These are phyloP conservation scores for Micropoecilia bifurca DNA, from an alignment of 2,797 vertebrate genomes.

Conservation along the genomic window DNA sequence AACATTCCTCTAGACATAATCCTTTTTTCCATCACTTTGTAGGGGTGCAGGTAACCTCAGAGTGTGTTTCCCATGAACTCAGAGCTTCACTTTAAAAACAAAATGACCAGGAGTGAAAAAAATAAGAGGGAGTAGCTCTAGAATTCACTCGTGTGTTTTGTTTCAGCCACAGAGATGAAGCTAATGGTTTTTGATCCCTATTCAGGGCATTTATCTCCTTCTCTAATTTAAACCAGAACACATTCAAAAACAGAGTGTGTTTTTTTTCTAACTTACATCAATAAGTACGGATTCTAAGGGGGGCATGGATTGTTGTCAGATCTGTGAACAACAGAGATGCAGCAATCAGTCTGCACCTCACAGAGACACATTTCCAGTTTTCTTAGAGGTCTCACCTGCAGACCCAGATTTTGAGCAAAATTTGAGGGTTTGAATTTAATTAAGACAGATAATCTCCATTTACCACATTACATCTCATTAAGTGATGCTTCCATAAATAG, in stretches of 20 bases:
- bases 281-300: slow-evolving; percentile 49
- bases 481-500: background rate
- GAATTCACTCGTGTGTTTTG: slow-evolving; percentile 76
- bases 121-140: slow-evolving; percentile 55
- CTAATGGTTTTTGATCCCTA: slow-evolving; percentile 80
- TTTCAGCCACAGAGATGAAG: slow-evolving; percentile 72
- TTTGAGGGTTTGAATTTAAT: background rate
- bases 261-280: slow-evolving; percentile 57
- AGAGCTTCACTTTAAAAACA: slow-evolving; percentile 71
- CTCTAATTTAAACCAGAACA: slow-evolving; percentile 77
- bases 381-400: background rate
- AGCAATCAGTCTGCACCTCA: background rate
- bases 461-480: background rate
- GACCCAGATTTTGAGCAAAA: background rate
- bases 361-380: no score
- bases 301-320: slow-evolving; percentile 73
- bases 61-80: slow-evolving; percentile 82
- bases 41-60: slow-evolving; percentile 78
- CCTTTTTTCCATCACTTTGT: slow-evolving; percentile 68
- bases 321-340: slow-evolving; percentile 25
- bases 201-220: slow-evolving; percentile 75
- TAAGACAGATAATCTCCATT: background rate
- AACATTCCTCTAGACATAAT: slow-evolving; percentile 80
- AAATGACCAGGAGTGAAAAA: slow-evolving; percentile 37
- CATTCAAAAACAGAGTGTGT: slow-evolving; percentile 67